A percentile compares a stretch with the other conserved stretches of the same genome.
phyloP scores from a whole-genome alignment of 2,888 invertebrate species.

The Eudemis profundana region DNA sequence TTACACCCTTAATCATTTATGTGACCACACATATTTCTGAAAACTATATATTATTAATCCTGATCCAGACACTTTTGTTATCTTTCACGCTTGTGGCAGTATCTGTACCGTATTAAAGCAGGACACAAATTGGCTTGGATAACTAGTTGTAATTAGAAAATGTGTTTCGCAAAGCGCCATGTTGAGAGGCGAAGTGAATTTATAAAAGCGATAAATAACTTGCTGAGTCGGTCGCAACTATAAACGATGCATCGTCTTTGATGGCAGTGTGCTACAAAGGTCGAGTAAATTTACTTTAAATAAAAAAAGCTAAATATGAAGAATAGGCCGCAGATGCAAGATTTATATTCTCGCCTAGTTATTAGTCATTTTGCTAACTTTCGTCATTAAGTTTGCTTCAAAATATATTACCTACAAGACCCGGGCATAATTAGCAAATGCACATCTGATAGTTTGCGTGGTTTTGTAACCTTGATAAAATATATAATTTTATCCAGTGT shows the following conservation, averaged over 20 bases:
- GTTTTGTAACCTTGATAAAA: no score
- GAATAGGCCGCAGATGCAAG: neutral
- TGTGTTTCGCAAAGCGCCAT: slow-evolving; percentile 23
- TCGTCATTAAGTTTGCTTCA: no score
- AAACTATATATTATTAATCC: no score
- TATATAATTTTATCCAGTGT: no score
- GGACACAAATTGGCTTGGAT: slow-evolving; percentile 19
- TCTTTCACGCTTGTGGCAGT: neutral
- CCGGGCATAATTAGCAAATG: no score
- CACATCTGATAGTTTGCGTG: no score
- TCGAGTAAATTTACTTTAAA: slow-evolving; percentile 1
- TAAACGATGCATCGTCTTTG: neutral
- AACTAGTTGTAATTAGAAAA: slow-evolving; percentile 31
- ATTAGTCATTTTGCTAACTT: neutral
- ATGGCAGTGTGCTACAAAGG: neutral
- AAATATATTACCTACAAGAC: no score
- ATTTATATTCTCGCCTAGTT: no score
- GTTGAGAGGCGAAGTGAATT: slow-evolving; percentile 28
- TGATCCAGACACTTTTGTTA: no score
- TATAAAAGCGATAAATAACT: slow-evolving; percentile 29
- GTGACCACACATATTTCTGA: neutral
- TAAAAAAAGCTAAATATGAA: neutral
- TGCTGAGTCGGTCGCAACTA: slow-evolving; percentile 1
- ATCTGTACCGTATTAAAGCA: slow-evolving; percentile 8
- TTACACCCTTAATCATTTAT: neutral